Evolutionary conservation across 2,797 vertebrate species (phyloP).

Genomic region (Protonibea diacanthus): DNA sequence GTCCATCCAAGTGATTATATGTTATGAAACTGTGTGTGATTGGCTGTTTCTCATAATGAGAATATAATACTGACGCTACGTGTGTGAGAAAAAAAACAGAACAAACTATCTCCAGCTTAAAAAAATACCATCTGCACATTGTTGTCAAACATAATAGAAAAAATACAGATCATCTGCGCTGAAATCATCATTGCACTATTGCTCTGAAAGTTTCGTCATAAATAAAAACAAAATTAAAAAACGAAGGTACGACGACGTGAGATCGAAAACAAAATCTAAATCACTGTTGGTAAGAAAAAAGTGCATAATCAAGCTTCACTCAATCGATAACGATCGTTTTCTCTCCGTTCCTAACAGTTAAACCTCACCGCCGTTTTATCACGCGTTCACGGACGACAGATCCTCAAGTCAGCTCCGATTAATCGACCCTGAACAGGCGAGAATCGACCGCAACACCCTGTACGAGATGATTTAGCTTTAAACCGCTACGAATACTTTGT

Average conservation of each 20-base stretch:
- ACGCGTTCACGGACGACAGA: neutral
- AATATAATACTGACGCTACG: slow-evolving; percentile 53
- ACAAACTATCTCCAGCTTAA: slow-evolving; percentile 82
- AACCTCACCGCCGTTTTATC: neutral
- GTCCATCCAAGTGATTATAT: slow-evolving; percentile 43
- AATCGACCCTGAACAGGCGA: neutral
- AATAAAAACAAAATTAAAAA: slow-evolving; percentile 79
- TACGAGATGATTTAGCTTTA: neutral
- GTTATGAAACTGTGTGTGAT: slow-evolving; percentile 37
- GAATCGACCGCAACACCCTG: neutral
- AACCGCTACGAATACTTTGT: neutral
- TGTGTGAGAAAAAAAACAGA: slow-evolving; percentile 64
- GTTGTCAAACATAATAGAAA: slow-evolving; percentile 80
- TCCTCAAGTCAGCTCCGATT: slow-evolving; percentile 31
- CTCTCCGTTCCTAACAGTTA: slow-evolving; percentile 44
- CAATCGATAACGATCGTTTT: slow-evolving; percentile 63
- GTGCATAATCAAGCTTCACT: slow-evolving; percentile 85
- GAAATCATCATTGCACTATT: slow-evolving; percentile 88
- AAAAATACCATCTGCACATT: slow-evolving; percentile 85
- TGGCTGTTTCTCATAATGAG: slow-evolving; percentile 49
- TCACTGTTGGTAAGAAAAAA: slow-evolving; percentile 85
- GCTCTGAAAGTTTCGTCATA: slow-evolving; percentile 83
- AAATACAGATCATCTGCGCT: slow-evolving; percentile 86
- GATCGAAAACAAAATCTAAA: slow-evolving; percentile 62
- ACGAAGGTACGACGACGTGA: slow-evolving; percentile 37